Base-by-base conservation (phyloP, 1,140 invertebrate genomes). In the Drosophila simulans region DNA sequence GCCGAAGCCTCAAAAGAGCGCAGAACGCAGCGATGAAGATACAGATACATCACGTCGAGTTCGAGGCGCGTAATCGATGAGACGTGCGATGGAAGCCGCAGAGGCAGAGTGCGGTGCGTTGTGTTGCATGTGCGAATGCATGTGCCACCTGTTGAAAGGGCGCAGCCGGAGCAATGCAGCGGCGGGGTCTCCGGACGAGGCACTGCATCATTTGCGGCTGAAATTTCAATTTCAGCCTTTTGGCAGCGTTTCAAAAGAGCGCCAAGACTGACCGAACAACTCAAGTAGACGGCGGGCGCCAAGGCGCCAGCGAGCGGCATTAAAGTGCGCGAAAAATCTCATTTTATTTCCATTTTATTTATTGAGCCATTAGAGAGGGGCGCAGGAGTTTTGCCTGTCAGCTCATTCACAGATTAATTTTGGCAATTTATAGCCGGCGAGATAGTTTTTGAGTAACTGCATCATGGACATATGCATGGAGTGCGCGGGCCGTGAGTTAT, bases 371-470 rank as follows among this genome's bases (percentile, higher is more conserved):
- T 88, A 83, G 62, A 77, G 34, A 45, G 58, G 51, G 80, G 43
- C 37, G 22, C 35, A 57, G 60, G 72, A 40, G 13, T 52, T 55
- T 37, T 37, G 49, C 83, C 83, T 79, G 83, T 86, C 83, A 77
- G 75, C 84, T 86, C 76, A 83, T 89, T 86, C 84, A 86, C 68
- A 86, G 84, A 86, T 86, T 86, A 86, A 83, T 86, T 86, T 88
- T 66, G 83, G 75, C 79, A 88, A 86, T 86, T 86, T 86, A 86
- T 89, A 62, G 82, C 56, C 62, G 45, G 58, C 69, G 55, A 55
- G 83, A 85, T 88, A 79, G 79, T 73, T 86, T 76, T 89, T 83
- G 83, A 83, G 83, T 88, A 78, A 88, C 83, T 85, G 81, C 81
- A 81, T 55, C 69, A 83, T 65, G 65, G 72, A 57, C 59, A 66